Conservation (phyloP, 1,140 invertebrate species). For the Drosophila azteca region DNA sequence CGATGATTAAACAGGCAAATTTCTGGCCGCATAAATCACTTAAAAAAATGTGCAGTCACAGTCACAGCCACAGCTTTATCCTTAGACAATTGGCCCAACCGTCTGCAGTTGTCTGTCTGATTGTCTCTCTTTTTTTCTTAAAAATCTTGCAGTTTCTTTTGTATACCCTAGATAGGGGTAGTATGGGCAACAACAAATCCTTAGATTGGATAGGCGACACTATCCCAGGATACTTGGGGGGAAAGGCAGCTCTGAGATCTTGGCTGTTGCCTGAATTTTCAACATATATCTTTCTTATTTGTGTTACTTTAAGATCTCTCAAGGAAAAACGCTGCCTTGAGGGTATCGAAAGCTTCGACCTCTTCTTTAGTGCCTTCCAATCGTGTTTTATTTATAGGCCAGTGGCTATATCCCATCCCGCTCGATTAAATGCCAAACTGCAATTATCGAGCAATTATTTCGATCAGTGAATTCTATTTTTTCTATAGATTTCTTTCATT, state of each 20-base stretch:
- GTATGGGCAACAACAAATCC: too few relatives aligned
- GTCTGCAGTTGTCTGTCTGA: not conserved
- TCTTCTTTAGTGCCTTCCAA: not conserved
- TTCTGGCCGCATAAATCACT: constrained; percentile 73
- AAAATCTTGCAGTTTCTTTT: too few relatives aligned
- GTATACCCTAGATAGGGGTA: too few relatives aligned
- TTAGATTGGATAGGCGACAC: too few relatives aligned
- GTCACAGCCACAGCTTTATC: constrained; percentile 23
- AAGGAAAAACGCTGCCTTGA: too few relatives aligned
- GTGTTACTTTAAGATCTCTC: too few relatives aligned
- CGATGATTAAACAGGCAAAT: constrained; percentile 47
- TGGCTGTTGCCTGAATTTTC: too few relatives aligned
- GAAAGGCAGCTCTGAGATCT: too few relatives aligned
- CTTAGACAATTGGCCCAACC: constrained; percentile 16
- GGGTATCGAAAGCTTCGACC: constrained; percentile 15
- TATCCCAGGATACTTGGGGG: too few relatives aligned
- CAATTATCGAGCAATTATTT: constrained; percentile 66
- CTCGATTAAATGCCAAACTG: constrained; percentile 62
- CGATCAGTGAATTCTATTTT: constrained; percentile 39
- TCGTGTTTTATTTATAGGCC: constrained; percentile 50
- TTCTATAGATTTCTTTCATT: constrained; percentile 34
- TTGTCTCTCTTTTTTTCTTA: not conserved
- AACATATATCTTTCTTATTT: too few relatives aligned
- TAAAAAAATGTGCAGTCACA: constrained; percentile 27
- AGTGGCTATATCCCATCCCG: constrained; percentile 17